phyloP scores from a whole-genome alignment of 2,797 vertebrate species.

The Sylvia borin region DNA sequence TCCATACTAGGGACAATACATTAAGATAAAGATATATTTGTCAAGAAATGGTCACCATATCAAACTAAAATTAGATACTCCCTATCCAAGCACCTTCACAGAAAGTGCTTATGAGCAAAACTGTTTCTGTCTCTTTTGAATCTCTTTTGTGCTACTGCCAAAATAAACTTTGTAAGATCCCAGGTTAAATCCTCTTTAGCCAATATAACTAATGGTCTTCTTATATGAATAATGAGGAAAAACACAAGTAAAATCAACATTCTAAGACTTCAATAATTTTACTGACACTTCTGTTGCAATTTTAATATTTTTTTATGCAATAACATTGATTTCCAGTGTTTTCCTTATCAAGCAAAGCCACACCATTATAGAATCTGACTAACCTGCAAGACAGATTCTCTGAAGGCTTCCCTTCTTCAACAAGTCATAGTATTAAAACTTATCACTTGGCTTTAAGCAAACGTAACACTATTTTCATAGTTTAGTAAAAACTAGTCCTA shows the following conservation, averaged over 20 bases:
- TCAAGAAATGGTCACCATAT: neutral
- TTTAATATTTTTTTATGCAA: neutral
- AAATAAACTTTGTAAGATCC: neutral
- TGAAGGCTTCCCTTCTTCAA: neutral
- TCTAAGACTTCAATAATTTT: neutral
- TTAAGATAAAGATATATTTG: neutral
- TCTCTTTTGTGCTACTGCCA: neutral
- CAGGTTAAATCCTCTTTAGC: neutral
- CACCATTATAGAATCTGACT: neutral
- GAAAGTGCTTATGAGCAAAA: neutral
- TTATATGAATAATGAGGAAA: neutral
- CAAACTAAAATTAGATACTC: neutral
- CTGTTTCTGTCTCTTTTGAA: neutral
- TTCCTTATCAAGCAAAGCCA: neutral
- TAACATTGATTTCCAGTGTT: neutral
- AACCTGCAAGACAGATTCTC: neutral
- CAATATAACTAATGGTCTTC: neutral
- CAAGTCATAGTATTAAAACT: neutral
- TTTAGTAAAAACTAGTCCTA: neutral
- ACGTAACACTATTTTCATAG: neutral
- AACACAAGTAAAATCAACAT: neutral
- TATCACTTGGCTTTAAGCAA: neutral
- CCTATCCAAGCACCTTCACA: neutral
- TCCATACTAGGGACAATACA: neutral
- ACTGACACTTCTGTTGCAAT: neutral